A percentile compares a stretch with the other conserved stretches of the same genome.
These are phyloP conservation scores for Geopemphigus sp. DNA, from an alignment of 1,140 invertebrate genomes.

Conservation along the genomic window DNA sequence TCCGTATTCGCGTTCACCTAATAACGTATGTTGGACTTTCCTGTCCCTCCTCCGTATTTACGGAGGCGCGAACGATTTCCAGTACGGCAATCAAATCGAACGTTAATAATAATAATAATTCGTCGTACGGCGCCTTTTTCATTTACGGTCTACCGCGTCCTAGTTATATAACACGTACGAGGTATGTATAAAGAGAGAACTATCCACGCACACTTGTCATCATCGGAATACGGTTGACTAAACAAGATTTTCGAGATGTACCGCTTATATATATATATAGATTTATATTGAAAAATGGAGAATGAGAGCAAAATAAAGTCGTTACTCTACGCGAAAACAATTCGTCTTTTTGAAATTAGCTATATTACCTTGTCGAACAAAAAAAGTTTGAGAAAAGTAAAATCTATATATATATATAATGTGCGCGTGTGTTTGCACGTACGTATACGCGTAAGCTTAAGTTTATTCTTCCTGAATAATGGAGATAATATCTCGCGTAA, in stretches of 20 bases:
- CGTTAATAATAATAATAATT: neutral
- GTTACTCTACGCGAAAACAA: neutral
- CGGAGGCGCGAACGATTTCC: neutral
- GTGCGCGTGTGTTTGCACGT: neutral
- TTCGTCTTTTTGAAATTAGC: constrained; percentile 15
- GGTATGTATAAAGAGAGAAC: no score
- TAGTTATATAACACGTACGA: no score
- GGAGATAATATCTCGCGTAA: no score
- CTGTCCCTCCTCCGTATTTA: neutral
- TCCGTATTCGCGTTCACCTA: no score
- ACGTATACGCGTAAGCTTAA: neutral
- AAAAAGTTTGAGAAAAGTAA: neutral
- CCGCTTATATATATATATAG: neutral
- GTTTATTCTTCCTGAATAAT: no score
- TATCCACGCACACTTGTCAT: constrained; percentile 2
- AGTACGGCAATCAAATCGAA: constrained; percentile 24
- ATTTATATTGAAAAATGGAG: no score
- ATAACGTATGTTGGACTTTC: no score
- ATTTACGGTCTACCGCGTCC: neutral
- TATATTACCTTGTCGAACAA: neutral
- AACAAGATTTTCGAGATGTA: constrained; percentile 10
- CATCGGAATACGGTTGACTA: neutral
- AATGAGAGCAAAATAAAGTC: no score
- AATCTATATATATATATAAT: neutral
- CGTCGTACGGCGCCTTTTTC: neutral